phyloP scores from a whole-genome alignment of 2,888 invertebrate genomes.

The Mongoloraphidia duomilia region DNA sequence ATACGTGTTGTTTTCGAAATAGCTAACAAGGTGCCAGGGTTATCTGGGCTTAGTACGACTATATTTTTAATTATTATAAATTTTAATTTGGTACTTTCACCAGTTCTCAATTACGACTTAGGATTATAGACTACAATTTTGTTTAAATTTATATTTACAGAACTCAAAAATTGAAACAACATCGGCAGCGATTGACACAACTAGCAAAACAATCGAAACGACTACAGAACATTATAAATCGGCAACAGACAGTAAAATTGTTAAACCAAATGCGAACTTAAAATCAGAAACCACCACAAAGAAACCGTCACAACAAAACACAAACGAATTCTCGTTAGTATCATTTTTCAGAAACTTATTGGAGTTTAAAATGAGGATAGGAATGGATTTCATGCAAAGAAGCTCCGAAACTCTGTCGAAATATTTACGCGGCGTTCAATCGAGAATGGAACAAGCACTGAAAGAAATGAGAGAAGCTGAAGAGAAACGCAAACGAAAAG shows the following conservation, averaged over 20 bases:
- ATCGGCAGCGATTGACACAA: too few relatives aligned
- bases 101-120: background rate
- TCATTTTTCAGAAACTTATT: constrained; percentile 47
- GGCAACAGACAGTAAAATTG: constrained; percentile 9
- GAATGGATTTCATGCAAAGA: constrained; percentile 49
- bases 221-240: constrained; percentile 6
- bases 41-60: too few relatives aligned
- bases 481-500: background rate
- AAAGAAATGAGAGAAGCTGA: background rate
- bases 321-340: constrained; percentile 31
- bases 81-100: background rate
- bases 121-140: background rate
- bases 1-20: too few relatives aligned
- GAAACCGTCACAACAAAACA: constrained; percentile 3
- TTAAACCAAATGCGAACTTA: constrained; percentile 9
- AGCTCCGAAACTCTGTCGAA: constrained; percentile 35
- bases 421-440: background rate
- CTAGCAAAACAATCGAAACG: constrained; percentile 7
- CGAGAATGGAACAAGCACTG: background rate
- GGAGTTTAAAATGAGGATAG: constrained; percentile 52
- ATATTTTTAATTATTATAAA: background rate
- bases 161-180: too few relatives aligned
- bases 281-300: constrained; percentile 11
- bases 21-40: too few relatives aligned
- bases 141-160: background rate